Evolutionary conservation across 1,140 invertebrate genomes (phyloP).

Genomic region (Reticulitermes speratus): DNA sequence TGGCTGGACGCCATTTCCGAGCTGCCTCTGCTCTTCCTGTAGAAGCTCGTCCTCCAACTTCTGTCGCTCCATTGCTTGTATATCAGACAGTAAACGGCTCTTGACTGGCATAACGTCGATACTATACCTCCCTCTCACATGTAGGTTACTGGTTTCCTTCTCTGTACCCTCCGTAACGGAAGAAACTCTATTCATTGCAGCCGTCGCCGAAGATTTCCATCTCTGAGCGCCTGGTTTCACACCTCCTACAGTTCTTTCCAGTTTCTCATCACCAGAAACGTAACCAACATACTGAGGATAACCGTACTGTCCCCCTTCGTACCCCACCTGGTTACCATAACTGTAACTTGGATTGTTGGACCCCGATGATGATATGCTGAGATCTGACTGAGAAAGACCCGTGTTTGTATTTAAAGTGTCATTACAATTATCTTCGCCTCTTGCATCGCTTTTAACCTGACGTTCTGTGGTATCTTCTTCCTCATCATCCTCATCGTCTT

Average conservation of each 20-base stretch:
- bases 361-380: slow-evolving; percentile 66
- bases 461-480: slow-evolving; percentile 15
- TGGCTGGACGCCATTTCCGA: slow-evolving; percentile 47
- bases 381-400: slow-evolving; percentile 72
- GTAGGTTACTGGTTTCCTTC: neutral
- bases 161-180: neutral
- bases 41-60: slow-evolving; percentile 46
- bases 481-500: slow-evolving; percentile 42
- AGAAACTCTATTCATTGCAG: neutral
- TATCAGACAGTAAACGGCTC: neutral
- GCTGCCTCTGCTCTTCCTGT: slow-evolving; percentile 48
- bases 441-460: neutral
- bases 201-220: no score
- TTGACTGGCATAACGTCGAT: neutral
- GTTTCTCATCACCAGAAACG: slow-evolving; percentile 44
- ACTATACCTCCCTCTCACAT: neutral
- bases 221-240: neutral
- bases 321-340: slow-evolving; percentile 74
- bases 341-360: slow-evolving; percentile 70
- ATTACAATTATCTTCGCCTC: neutral
- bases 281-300: slow-evolving; percentile 61
- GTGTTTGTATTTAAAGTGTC: slow-evolving; percentile 58
- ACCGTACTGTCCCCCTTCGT: slow-evolving; percentile 67
- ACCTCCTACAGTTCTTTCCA: slow-evolving; percentile 44
- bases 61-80: slow-evolving; percentile 38